Conservation (phyloP, 2,888 invertebrate genomes). For the Protophormia terraenovae region DNA sequence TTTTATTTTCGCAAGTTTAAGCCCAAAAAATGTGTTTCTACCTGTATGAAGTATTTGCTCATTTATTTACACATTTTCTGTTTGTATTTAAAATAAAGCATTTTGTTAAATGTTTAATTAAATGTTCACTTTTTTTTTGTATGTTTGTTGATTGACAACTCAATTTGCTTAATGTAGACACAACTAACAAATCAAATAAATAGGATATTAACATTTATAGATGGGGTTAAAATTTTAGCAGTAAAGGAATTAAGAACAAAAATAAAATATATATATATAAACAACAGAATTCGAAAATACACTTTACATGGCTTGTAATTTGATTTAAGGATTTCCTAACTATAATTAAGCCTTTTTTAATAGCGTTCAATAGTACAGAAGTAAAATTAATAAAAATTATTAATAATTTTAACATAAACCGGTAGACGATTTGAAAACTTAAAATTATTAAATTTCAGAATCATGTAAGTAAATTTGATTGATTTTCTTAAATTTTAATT, state of each 20-base stretch:
- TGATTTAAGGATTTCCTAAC: too few relatives aligned
- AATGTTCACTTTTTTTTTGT: background rate
- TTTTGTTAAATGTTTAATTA: conserved; percentile 42
- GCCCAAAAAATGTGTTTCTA: background rate
- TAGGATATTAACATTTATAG: background rate
- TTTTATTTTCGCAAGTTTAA: background rate
- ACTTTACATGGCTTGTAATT: too few relatives aligned
- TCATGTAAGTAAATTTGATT: too few relatives aligned
- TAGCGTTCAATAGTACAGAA: too few relatives aligned
- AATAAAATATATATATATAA: too few relatives aligned
- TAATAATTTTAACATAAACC: too few relatives aligned
- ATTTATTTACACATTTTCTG: background rate
- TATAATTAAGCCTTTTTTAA: too few relatives aligned
- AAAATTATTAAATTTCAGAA: too few relatives aligned
- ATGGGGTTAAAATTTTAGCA: background rate
- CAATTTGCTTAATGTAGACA: conserved; percentile 16
- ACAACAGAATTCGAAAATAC: too few relatives aligned
- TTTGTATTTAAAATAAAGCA: background rate
- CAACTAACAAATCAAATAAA: conserved; percentile 17
- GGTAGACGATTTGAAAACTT: too few relatives aligned
- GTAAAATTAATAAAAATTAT: too few relatives aligned
- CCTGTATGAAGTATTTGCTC: background rate
- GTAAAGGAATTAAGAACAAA: background rate
- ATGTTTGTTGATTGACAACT: conserved; percentile 43
- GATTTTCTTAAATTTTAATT: too few relatives aligned